These are phyloP conservation scores for Semicossyphus pulcher DNA, from an alignment of 2,113 vertebrate species.

Conservation along the genomic window DNA sequence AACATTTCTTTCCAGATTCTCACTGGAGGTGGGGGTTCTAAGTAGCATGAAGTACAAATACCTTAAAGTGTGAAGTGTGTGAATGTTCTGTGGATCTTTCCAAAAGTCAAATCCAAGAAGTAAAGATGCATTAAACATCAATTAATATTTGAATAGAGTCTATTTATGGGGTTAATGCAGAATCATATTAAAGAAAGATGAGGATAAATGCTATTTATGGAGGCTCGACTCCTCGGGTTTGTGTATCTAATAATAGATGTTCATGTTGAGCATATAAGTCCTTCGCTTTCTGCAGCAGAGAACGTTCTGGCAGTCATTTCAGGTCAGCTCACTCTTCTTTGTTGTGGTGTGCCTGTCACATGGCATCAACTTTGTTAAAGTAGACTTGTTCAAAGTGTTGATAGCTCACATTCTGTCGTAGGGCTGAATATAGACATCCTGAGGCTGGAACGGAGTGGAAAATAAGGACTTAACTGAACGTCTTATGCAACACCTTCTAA, in stretches of 20 bases:
- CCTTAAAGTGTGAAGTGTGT: no score
- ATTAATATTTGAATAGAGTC: no score
- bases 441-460: not conserved
- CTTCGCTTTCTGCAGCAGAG: not conserved
- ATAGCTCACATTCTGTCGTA: not conserved
- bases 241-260: not conserved
- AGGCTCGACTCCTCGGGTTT: not conserved
- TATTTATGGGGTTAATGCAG: no score
- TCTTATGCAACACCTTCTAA: slow-evolving; percentile 14
- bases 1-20: no score
- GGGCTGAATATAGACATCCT: slow-evolving; percentile 5
- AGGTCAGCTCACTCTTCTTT: slow-evolving; percentile 14
- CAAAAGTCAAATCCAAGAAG: no score
- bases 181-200: not conserved
- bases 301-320: not conserved
- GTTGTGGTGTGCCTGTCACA: slow-evolving; percentile 16
- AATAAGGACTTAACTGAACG: slow-evolving; percentile 10
- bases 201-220: not conserved
- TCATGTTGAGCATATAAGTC: slow-evolving; percentile 6
- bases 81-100: no score
- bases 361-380: slow-evolving; percentile 1
- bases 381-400: slow-evolving; percentile 13
- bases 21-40: no score
- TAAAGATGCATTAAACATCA: not conserved
- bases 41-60: no score